Evolutionary conservation across 2,113 vertebrate genomes (phyloP).

Genomic region (Syngnathoides biaculeatus): DNA sequence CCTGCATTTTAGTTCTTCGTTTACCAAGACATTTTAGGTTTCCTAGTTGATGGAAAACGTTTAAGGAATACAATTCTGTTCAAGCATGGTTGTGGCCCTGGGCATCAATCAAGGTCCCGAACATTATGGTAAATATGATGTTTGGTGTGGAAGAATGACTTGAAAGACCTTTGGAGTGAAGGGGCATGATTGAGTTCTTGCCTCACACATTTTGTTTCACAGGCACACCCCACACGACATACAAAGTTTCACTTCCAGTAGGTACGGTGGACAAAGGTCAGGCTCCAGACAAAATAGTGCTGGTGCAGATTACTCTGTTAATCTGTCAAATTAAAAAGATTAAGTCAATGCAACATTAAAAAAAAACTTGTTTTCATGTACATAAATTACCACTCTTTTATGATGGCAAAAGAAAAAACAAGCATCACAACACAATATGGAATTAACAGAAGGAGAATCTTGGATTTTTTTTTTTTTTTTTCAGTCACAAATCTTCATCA

Average conservation of each 20-base stretch:
- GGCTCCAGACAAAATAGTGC: neutral
- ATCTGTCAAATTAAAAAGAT: neutral
- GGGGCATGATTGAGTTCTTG: too few relatives aligned
- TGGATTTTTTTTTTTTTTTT: conserved; percentile 14
- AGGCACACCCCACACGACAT: too few relatives aligned
- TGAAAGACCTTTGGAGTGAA: too few relatives aligned
- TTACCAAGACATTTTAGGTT: too few relatives aligned
- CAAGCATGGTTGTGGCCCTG: too few relatives aligned
- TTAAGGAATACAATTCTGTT: too few relatives aligned
- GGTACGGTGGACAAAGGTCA: neutral
- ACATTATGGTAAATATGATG: too few relatives aligned
- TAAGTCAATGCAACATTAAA: conserved; percentile 22
- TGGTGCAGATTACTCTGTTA: neutral
- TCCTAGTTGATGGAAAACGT: too few relatives aligned
- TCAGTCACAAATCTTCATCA: conserved; percentile 2
- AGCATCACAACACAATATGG: conserved; percentile 27
- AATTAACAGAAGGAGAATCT: conserved; percentile 23
- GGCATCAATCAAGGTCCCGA: too few relatives aligned
- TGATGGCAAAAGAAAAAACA: conserved; percentile 52
- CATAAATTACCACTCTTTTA: conserved; percentile 63
- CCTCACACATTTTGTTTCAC: too few relatives aligned
- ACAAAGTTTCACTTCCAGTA: neutral
- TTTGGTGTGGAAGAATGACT: too few relatives aligned
- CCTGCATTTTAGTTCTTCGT: too few relatives aligned
- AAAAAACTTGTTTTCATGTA: conserved; percentile 63